These are phyloP conservation scores for Eupithecia vulgata DNA, from an alignment of 2,888 invertebrate genomes.

Conservation along the genomic window DNA sequence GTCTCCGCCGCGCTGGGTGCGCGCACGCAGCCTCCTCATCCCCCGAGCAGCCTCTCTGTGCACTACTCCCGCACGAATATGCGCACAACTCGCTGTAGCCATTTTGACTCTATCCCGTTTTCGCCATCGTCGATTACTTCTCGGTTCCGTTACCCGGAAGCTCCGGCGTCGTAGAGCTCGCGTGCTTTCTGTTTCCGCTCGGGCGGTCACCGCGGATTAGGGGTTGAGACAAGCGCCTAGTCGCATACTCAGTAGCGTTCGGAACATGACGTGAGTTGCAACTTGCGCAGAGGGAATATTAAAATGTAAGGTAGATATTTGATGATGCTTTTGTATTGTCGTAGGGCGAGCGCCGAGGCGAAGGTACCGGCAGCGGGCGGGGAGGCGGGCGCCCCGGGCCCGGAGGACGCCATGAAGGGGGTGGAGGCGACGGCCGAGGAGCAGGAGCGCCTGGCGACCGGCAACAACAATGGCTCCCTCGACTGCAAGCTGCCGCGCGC, in stretches of 20 bases:
- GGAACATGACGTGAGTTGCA: constrained; percentile 74
- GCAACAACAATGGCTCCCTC: constrained; percentile 89
- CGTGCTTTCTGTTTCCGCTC: constrained; percentile 66
- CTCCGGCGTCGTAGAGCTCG: constrained; percentile 57
- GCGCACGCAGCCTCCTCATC: constrained; percentile 78
- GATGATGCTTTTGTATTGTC: constrained; percentile 61
- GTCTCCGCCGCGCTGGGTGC: constrained; percentile 75
- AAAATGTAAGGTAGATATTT: constrained; percentile 30
- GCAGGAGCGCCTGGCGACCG: constrained; percentile 77
- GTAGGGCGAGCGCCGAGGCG: constrained; percentile 71
- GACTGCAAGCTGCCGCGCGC: constrained; percentile 88
- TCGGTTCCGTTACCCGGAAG: constrained; percentile 67
- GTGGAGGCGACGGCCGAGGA: constrained; percentile 80
- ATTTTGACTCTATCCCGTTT: constrained; percentile 52
- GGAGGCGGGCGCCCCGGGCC: constrained; percentile 70
- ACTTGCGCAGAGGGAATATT: constrained; percentile 19
- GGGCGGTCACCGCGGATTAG: constrained; percentile 50
- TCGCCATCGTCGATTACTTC: constrained; percentile 56
- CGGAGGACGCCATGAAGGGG: constrained; percentile 80
- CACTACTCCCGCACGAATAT: constrained; percentile 57
- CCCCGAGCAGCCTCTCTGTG: constrained; percentile 48
- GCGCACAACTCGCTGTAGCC: constrained; percentile 53
- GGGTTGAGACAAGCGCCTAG: constrained; percentile 49
- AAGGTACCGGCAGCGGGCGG: constrained; percentile 68
- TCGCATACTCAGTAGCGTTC: constrained; percentile 46